Conservation (phyloP, 1,140 invertebrate species). For the Aphis craccivora region DNA sequence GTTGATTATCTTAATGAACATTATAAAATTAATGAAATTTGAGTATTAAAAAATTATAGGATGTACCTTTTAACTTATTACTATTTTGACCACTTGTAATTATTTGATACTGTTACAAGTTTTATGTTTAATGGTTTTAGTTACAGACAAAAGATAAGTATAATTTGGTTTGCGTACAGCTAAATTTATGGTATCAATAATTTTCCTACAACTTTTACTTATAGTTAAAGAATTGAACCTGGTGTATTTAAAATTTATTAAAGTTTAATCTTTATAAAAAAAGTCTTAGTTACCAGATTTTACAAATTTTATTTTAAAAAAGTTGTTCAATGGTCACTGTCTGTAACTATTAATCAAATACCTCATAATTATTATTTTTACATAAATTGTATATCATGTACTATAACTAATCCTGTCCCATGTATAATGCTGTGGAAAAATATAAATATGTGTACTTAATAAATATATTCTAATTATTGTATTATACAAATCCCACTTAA, state of each 20-base stretch:
- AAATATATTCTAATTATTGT: slow-evolving; percentile 18
- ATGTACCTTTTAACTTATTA: not conserved
- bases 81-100: not conserved
- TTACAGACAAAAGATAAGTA: not conserved
- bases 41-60: not conserved
- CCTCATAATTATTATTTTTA: not conserved
- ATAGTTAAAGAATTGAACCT: not conserved
- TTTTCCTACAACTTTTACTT: not conserved
- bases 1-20: not conserved
- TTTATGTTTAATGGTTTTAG: not conserved
- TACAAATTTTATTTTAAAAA: too few species aligned
- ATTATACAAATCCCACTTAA: slow-evolving; percentile 3
- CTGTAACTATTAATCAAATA: not conserved
- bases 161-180: not conserved
- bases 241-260: not conserved
- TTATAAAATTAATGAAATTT: not conserved
- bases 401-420: not conserved
- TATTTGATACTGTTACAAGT: not conserved
- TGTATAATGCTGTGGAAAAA: slow-evolving; percentile 14
- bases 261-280: not conserved
- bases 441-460: slow-evolving; percentile 20
- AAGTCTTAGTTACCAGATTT: not conserved
- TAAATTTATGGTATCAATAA: not conserved
- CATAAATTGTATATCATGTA: not conserved
- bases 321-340: not conserved